These are phyloP conservation scores for Pandion haliaetus DNA, from an alignment of 2,113 vertebrate genomes.

Conservation along the genomic window DNA sequence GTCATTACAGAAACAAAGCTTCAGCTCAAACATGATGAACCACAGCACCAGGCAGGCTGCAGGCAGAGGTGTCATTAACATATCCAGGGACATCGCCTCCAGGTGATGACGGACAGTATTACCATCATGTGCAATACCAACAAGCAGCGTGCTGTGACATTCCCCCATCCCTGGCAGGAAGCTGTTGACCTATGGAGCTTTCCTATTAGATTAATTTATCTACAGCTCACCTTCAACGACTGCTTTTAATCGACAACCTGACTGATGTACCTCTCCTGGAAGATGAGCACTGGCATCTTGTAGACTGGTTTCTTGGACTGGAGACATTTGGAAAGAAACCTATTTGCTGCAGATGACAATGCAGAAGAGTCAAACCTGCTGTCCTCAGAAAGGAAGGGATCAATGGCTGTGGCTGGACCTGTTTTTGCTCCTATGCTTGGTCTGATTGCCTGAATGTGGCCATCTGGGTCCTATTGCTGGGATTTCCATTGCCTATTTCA, in stretches of 20 bases:
- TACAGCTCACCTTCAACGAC: background rate
- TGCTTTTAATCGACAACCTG: conserved; percentile 17
- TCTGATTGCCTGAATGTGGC: background rate
- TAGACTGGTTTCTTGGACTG: background rate
- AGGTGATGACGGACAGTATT: background rate
- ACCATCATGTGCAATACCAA: background rate
- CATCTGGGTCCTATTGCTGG: background rate
- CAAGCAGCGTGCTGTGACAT: background rate
- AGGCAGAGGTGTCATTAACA: background rate
- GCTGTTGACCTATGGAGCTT: conserved; percentile 29
- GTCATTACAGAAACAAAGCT: background rate
- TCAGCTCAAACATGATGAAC: background rate
- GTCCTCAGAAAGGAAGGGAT: background rate
- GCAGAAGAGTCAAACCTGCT: background rate
- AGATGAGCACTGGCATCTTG: background rate
- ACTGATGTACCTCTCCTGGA: background rate
- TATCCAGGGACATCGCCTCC: background rate
- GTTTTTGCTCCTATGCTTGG: background rate
- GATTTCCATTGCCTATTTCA: background rate
- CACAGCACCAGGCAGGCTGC: background rate
- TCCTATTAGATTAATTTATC: conserved; percentile 29
- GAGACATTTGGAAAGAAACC: background rate
- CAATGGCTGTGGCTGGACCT: background rate
- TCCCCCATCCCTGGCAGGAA: background rate
- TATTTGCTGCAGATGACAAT: background rate